Percentiles rank a stretch among this genome's conserved stretches.
phyloP scores from a whole-genome alignment of 2,797 vertebrate species.

The Sebastes cheni region DNA sequence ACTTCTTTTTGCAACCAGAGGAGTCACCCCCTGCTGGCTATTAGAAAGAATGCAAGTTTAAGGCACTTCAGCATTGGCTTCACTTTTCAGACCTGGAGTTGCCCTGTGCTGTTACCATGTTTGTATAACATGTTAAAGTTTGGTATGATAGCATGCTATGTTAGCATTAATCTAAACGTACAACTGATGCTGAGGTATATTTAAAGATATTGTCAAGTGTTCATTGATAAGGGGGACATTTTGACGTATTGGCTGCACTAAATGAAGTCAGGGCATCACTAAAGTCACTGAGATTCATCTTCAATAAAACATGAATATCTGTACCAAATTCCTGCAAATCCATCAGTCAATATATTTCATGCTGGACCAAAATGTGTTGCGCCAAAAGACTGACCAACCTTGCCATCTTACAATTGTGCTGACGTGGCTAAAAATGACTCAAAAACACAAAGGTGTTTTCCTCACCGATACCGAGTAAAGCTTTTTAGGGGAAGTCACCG shows the following conservation, averaged over 20 bases:
- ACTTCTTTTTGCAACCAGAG: no score
- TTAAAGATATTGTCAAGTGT: background rate
- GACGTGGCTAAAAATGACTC: background rate
- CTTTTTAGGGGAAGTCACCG: slow-evolving; percentile 21
- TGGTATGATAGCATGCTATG: background rate
- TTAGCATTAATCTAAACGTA: background rate
- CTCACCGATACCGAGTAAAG: slow-evolving; percentile 2
- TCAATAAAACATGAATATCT: background rate
- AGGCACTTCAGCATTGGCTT: no score
- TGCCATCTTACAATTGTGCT: background rate
- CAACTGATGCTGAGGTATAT: background rate
- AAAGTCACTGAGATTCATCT: background rate
- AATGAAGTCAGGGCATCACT: background rate
- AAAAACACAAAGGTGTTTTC: background rate
- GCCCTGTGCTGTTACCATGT: background rate
- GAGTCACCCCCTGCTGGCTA: no score
- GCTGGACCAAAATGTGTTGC: background rate
- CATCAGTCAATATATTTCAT: background rate
- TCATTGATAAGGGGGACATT: background rate
- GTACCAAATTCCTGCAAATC: background rate
- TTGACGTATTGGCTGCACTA: background rate
- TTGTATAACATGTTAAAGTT: background rate
- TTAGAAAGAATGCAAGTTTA: no score
- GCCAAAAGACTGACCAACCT: background rate
- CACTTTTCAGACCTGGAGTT: no score